Evolutionary conservation across 1,140 invertebrate genomes (phyloP).

Genomic region (Drosophila funebris): DNA sequence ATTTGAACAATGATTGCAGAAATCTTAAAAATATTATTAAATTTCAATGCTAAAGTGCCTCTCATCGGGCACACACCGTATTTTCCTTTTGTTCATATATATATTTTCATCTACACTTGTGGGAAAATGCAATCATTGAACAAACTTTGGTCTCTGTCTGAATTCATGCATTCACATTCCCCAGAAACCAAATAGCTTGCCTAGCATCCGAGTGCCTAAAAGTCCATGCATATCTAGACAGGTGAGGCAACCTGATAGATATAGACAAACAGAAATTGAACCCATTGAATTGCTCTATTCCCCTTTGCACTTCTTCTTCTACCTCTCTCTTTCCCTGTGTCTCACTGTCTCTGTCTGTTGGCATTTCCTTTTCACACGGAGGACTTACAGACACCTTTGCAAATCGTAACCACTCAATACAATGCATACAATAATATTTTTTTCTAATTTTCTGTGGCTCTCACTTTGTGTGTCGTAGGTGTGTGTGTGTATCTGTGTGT

Average conservation of each 20-base stretch:
- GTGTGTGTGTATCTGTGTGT: conserved; percentile 14
- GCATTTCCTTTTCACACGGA: conserved; percentile 48
- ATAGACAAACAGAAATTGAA: conserved; percentile 43
- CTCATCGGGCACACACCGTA: background rate
- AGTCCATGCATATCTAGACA: conserved; percentile 38
- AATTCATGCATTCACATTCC: conserved; percentile 24
- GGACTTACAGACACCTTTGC: conserved; percentile 59
- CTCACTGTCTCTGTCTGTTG: conserved; percentile 5
- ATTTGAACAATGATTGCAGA: conserved; percentile 5
- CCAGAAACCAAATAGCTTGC: conserved; percentile 29
- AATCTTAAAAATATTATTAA: conserved; percentile 9
- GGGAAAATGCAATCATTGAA: conserved; percentile 36
- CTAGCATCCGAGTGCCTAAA: conserved; percentile 35
- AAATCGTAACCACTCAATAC: conserved; percentile 62
- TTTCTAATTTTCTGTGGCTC: conserved; percentile 62
- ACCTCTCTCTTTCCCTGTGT: background rate
- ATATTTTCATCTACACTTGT: background rate
- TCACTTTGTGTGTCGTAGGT: conserved; percentile 8
- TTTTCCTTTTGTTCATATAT: conserved; percentile 13
- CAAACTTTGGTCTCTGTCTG: conserved; percentile 18
- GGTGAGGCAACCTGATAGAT: conserved; percentile 12
- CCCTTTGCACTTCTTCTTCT: background rate
- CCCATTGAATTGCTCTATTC: conserved; percentile 11
- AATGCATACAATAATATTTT: conserved; percentile 79
- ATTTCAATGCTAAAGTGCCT: conserved; percentile 2